These are phyloP conservation scores for Sycophaga agraensis DNA, from an alignment of 1,140 invertebrate genomes.

Conservation along the genomic window DNA sequence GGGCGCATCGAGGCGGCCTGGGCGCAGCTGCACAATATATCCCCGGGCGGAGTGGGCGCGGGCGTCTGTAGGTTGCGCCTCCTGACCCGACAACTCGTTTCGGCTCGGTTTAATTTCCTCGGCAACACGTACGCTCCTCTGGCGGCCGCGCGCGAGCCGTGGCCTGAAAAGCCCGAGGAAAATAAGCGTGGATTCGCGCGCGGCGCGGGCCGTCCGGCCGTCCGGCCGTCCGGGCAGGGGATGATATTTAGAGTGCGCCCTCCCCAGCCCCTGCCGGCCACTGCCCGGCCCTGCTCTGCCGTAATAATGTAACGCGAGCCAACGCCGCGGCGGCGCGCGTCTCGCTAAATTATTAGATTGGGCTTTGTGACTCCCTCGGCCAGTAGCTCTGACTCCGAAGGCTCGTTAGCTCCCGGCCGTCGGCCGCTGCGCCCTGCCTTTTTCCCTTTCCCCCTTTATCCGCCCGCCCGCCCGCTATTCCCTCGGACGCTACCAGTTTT, in stretches of 20 bases:
- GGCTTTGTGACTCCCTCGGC: conserved; percentile 14
- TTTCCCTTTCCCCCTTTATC: neutral
- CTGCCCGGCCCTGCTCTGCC: too few species aligned
- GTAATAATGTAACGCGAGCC: conserved; percentile 8
- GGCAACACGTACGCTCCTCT: conserved; percentile 25
- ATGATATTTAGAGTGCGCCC: conserved; percentile 11
- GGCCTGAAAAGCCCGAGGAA: too few species aligned
- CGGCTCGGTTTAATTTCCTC: conserved; percentile 39
- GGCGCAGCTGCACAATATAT: conserved; percentile 12
- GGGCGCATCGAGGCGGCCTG: neutral
- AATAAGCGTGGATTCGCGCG: too few species aligned
- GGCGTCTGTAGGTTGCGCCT: conserved; percentile 23
- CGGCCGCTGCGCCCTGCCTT: neutral
- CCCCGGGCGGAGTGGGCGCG: conserved; percentile 1
- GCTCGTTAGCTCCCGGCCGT: conserved; percentile 21
- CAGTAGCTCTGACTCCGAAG: conserved; percentile 11
- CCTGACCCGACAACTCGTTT: conserved; percentile 33
- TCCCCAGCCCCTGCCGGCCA: too few species aligned
- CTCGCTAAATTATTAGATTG: conserved; percentile 40
- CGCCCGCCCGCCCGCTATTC: conserved; percentile 1
- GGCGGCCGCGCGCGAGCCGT: too few species aligned
- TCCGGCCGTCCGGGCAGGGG: neutral
- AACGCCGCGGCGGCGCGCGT: neutral
- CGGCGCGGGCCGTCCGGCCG: too few species aligned
- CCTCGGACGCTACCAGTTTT: conserved; percentile 1